phyloP scores from a whole-genome alignment of 2,113 vertebrate genomes.

The Triplophysa siluroides region DNA sequence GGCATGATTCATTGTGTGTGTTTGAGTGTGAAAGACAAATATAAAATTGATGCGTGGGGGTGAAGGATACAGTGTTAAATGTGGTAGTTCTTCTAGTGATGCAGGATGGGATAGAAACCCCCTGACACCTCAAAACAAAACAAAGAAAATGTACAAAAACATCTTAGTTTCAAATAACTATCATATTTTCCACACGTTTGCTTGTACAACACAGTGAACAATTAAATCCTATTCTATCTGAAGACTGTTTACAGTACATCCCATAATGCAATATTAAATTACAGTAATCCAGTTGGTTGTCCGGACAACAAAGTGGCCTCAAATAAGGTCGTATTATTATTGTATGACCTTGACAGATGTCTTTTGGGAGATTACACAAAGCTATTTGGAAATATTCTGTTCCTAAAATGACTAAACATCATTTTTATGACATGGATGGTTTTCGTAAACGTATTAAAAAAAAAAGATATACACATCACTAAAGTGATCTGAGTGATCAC shows the following conservation, averaged over 20 bases:
- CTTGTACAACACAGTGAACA: constrained; percentile 24
- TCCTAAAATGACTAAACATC: neutral
- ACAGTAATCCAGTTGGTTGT: constrained; percentile 53
- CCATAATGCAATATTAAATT: constrained; percentile 58
- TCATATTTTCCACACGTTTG: neutral
- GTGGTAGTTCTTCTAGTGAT: neutral
- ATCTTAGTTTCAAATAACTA: neutral
- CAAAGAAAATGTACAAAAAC: neutral
- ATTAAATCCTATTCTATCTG: constrained; percentile 31
- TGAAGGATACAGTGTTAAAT: constrained; percentile 5
- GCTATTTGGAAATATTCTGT: neutral
- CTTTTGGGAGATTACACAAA: constrained; percentile 1
- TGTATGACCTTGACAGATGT: constrained; percentile 32
- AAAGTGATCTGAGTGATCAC: constrained; percentile 36
- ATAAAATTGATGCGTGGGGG: neutral
- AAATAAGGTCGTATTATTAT: constrained; percentile 42
- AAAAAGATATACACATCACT: constrained; percentile 6
- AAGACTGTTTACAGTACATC: constrained; percentile 47
- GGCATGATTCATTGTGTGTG: neutral
- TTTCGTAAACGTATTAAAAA: neutral
- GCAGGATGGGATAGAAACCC: neutral
- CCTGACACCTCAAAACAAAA: neutral
- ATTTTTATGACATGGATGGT: neutral
- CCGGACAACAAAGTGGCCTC: constrained; percentile 41
- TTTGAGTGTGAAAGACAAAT: neutral